phyloP scores from a whole-genome alignment of 2,797 vertebrate species.

The Sebastes taczanowskii region DNA sequence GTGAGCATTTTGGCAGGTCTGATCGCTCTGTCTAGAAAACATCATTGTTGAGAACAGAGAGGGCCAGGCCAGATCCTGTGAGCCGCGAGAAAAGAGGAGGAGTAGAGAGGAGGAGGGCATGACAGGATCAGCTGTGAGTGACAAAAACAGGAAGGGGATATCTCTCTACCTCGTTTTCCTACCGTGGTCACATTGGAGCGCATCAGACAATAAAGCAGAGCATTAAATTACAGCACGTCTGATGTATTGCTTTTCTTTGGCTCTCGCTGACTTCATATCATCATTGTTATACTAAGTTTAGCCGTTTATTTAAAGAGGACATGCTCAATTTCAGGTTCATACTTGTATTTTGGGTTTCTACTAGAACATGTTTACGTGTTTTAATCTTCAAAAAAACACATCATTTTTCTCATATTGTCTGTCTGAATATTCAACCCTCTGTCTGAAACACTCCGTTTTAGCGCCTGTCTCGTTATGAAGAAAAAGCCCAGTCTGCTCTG shows the following conservation, averaged over 20 bases:
- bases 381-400: too few relatives aligned
- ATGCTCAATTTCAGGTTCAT: too few relatives aligned
- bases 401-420: too few relatives aligned
- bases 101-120: constrained; percentile 67
- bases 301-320: background rate
- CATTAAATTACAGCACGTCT: constrained; percentile 26
- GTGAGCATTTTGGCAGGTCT: constrained; percentile 54
- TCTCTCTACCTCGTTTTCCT: constrained; percentile 79
- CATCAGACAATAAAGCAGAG: constrained; percentile 60
- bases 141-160: constrained; percentile 87
- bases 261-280: background rate
- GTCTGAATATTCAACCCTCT: too few relatives aligned
- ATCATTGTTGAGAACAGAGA: constrained; percentile 68
- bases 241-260: background rate
- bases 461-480: too few relatives aligned
- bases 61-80: constrained; percentile 64
- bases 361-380: too few relatives aligned
- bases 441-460: too few relatives aligned
- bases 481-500: too few relatives aligned
- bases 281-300: background rate
- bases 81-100: constrained; percentile 64
- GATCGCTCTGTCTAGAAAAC: constrained; percentile 63
- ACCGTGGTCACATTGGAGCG: constrained; percentile 62
- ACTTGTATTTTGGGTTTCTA: too few relatives aligned
- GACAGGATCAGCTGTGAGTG: constrained; percentile 81